These are phyloP conservation scores for Lithodes maja DNA, from an alignment of 2,888 invertebrate genomes.

Conservation along the genomic window DNA sequence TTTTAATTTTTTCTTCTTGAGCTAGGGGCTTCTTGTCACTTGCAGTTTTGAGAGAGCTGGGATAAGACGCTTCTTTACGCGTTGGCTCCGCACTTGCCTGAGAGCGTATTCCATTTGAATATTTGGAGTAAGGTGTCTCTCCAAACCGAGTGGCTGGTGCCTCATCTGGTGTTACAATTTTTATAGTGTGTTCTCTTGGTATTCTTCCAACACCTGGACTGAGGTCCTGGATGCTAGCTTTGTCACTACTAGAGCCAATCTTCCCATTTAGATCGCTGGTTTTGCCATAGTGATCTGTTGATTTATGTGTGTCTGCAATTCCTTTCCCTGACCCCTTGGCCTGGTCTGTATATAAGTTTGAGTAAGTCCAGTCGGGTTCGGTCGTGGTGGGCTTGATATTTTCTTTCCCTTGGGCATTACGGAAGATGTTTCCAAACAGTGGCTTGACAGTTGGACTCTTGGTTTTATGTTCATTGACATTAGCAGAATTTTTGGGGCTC, in stretches of 20 bases:
- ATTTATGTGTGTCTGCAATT: not conserved
- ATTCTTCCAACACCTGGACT: not conserved
- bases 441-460: not conserved
- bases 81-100: not conserved
- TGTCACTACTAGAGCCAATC: not conserved
- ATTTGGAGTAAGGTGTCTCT: not conserved
- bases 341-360: constrained; percentile 1
- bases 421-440: not conserved
- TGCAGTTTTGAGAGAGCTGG: not conserved
- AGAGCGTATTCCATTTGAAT: not conserved
- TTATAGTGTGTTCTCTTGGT: not conserved
- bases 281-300: not conserved
- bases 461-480: not conserved
- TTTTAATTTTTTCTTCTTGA: not conserved
- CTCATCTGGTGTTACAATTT: not conserved
- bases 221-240: not conserved
- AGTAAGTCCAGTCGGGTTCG: constrained; percentile 38
- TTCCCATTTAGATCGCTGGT: not conserved
- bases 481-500: not conserved
- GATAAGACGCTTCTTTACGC: not conserved
- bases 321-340: not conserved
- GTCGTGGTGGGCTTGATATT: constrained; percentile 50
- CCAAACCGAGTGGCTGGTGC: not conserved
- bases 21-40: not conserved
- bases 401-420: constrained; percentile 35